Evolutionary conservation across 1,140 invertebrate genomes (phyloP).

Genomic region (Drosophila sucinea): DNA sequence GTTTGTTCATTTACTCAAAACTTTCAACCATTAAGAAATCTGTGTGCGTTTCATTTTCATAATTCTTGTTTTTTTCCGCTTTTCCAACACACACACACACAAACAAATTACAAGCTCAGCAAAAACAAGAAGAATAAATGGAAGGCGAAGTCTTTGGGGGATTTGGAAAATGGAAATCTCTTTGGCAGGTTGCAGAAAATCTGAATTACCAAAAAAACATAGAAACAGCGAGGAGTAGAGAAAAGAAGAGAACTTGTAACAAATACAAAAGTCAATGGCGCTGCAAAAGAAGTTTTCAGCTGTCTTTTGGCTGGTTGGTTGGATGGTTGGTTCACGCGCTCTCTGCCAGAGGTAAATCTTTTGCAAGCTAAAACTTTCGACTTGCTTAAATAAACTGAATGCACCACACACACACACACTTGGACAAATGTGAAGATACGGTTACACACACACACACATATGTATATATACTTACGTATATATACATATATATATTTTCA

Average conservation of each 20-base stretch:
- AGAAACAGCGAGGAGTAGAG: background rate
- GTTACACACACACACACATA: conserved; percentile 5
- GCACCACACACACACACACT: conserved; percentile 35
- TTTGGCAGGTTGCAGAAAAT: conserved; percentile 49
- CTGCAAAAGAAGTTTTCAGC: conserved; percentile 80
- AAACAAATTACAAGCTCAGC: conserved; percentile 74
- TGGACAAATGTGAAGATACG: conserved; percentile 33
- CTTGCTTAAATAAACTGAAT: conserved; percentile 77
- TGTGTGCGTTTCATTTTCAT: conserved; percentile 62
- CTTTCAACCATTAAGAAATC: conserved; percentile 45
- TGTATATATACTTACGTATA: background rate
- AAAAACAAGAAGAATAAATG: conserved; percentile 46
- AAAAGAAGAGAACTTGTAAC: conserved; percentile 54
- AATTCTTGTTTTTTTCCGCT: conserved; percentile 54
- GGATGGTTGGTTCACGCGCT: conserved; percentile 9
- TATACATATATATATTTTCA: conserved; percentile 13
- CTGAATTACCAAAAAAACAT: conserved; percentile 43
- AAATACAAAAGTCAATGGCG: conserved; percentile 81
- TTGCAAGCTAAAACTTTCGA: conserved; percentile 74
- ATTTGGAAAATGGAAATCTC: conserved; percentile 22
- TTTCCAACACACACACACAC: conserved; percentile 22
- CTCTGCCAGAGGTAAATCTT: conserved; percentile 73
- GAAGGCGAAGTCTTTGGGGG: conserved; percentile 18
- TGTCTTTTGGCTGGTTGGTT: conserved; percentile 28
- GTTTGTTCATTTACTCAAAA: conserved; percentile 57